Base-by-base conservation (phyloP, 2,113 vertebrate genomes). In the Menidia beryllina region DNA sequence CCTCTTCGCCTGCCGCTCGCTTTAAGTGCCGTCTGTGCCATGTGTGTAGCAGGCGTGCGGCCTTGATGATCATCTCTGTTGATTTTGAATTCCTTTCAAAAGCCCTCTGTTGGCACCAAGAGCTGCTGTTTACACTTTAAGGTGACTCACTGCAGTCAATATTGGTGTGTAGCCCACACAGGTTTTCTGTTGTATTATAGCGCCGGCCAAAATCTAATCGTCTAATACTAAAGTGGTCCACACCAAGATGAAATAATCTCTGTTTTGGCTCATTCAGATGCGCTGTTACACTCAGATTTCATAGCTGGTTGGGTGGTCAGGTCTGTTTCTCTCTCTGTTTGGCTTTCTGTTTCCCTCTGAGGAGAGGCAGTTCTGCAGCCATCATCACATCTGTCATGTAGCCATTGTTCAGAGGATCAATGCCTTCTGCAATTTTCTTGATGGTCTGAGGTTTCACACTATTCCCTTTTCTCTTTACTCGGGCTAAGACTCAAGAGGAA, bases 331-430 rank as follows among this genome's bases (percentile, higher is more conserved):
- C 58, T 12, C 24, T 81, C 52, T 36, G 45, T n/a, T n/a, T n/a
- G n/a, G n/a, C n/a, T n/a, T n/a, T n/a, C n/a, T 43, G 63, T 47
- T 53, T 61, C 43, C 69, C 75, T 75, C 72, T 66, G 67, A 69
- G 76, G 76, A 73, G 66, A 72, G 62, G 52, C 39, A 67, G 47
- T 83, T 88, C 72, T 87, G 90, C 84, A 73, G 17, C 30, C 72
- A 85, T 89, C 87, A 88, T 88, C 87, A 86, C 67, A 87, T 89
- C 77, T 89, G 87, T 89, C 82, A 78, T 87, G 79, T 70, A 76
- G 81, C 77, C 45, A 67, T 82, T 81, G 83, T 86, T 88, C 80
- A 77, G 61, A 75, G 78, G 84, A 86, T 90, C 86, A 85, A 87
- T 89, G 83, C 57, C 69, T 81, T 70, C 82, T 78, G 77, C 81